Evolutionary conservation across 2,888 invertebrate genomes (phyloP).

Genomic region (Cantharis rufa): DNA sequence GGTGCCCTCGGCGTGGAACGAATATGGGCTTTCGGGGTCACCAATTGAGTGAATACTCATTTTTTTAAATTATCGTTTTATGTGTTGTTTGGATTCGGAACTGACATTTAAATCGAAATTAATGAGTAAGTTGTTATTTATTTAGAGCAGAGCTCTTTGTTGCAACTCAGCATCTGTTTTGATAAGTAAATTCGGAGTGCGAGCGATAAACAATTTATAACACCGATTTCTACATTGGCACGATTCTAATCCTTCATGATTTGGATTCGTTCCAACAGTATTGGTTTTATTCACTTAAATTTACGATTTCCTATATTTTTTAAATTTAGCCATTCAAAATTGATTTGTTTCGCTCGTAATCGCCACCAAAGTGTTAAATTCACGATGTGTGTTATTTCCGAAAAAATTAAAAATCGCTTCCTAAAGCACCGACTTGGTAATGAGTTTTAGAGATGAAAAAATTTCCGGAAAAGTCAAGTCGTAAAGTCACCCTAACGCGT

Average conservation of each 20-base stretch:
- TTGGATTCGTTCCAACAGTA: conserved; percentile 10
- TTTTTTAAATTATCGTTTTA: neutral
- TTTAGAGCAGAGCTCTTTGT: neutral
- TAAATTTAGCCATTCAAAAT: neutral
- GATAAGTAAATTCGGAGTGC: conserved; percentile 1
- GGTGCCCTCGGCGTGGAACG: no score
- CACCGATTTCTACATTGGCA: conserved; percentile 9
- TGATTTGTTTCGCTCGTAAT: neutral
- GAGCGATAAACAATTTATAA: conserved; percentile 9
- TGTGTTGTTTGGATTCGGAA: neutral
- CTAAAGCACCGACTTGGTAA: neutral
- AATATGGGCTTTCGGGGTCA: neutral
- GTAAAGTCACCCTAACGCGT: neutral
- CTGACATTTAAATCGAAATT: neutral
- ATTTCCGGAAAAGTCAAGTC: neutral
- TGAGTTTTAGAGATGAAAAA: neutral
- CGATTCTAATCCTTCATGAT: conserved; percentile 2
- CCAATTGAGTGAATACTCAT: neutral
- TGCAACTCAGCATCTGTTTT: neutral
- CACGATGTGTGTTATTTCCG: neutral
- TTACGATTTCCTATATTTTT: conserved; percentile 7
- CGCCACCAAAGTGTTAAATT: neutral
- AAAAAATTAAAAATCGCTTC: neutral
- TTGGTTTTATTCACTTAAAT: conserved; percentile 11
- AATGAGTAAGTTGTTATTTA: neutral